Evolutionary conservation across 2,113 vertebrate species (phyloP), one percentile per base, ranked within the genome.

Genomic region (Leptobrachium ailaonicum): DNA sequence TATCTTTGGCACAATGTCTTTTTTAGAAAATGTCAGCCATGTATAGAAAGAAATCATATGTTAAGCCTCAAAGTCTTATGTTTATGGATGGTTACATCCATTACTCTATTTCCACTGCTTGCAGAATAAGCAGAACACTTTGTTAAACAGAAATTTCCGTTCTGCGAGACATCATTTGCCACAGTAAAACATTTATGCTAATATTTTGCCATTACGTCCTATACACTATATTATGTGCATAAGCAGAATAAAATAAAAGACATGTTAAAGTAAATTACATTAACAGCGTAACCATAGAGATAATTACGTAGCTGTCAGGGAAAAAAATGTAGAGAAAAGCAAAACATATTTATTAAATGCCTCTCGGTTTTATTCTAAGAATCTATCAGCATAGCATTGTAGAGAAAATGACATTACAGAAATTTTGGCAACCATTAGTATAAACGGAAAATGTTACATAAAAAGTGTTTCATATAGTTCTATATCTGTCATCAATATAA

Each of bases 91-190:
- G 68, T 62, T 63, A 68, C n/a, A 41, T 78, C 47, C 67, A 62
- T 62, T 70, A 45, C 70, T 62, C 53, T 32, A 20, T 78, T 71
- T 71, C 56, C 76, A 78, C 12, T 3, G 67, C 9, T 4, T 62
- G 66, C 12, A 47, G 12, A 50, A 71, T 40, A 71, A 50, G 67
- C 12, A 70, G 68, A 63, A 71, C 67, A 77, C 68, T 63, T 71
- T 78, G 42, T 71, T n/a, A 50, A 8, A 71, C 12, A 63, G 53
- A 78, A 78, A 71, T 78, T 78, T 78, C 76, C 76, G 44, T 71
- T 45, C 76, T 78, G 76, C 68, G 71, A 78, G 68, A 41, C 76
- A 78, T 78, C 67, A 78, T 53, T 60, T 78, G 54, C 58, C 69
- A 63, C 10, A 71, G 56, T 2, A 54, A 63, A 47, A 71, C 56